These are phyloP conservation scores for Calliopsis andreniformis DNA, from an alignment of 1,140 invertebrate genomes.

Conservation along the genomic window DNA sequence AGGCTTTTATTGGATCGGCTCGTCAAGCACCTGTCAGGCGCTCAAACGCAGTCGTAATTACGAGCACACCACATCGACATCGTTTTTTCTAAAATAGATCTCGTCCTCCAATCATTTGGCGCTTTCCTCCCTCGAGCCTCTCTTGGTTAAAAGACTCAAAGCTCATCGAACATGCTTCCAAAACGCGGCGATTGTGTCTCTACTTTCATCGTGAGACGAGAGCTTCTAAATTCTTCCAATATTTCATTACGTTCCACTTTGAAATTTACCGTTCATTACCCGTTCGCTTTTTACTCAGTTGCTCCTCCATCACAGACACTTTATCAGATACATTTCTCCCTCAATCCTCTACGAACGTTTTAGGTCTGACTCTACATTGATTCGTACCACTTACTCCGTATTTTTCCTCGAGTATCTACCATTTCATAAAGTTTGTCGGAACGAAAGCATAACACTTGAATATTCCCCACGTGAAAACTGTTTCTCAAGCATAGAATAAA, in stretches of 20 bases:
- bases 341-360: background rate
- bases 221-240: constrained; percentile 38
- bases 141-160: constrained; percentile 8
- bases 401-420: background rate
- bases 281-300: constrained; percentile 5
- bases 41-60: constrained; percentile 57
- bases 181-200: constrained; percentile 19
- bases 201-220: constrained; percentile 28
- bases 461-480: no score
- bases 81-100: constrained; percentile 46
- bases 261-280: constrained; percentile 47
- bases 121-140: background rate
- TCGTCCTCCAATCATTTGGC: background rate
- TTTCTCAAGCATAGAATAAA: no score
- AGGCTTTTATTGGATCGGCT: constrained; percentile 51
- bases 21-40: constrained; percentile 53
- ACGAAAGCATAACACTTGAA: no score
- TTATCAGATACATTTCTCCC: constrained; percentile 8
- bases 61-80: constrained; percentile 47
- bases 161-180: constrained; percentile 30
- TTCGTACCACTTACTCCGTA: background rate
- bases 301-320: background rate
- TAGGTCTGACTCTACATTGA: background rate
- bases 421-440: no score
- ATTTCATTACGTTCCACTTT: constrained; percentile 48